A percentile compares a stretch with the other conserved stretches of the same genome.
Evolutionary conservation across 2,888 invertebrate species (phyloP).

Genomic region (Sericinus montela): DNA sequence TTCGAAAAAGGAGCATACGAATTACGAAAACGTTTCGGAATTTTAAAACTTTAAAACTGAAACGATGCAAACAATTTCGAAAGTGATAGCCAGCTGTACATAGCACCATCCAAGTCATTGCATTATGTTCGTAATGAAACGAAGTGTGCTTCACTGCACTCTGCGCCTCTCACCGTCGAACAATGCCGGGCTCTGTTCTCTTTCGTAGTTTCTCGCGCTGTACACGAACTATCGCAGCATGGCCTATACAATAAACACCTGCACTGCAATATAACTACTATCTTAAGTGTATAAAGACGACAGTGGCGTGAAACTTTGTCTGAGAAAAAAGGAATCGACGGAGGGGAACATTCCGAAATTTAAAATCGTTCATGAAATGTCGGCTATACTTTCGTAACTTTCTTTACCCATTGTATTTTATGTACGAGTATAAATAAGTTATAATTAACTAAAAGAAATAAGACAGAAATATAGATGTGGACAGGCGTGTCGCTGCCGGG

Average conservation of each 20-base stretch:
- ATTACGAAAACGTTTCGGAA: too few relatives aligned
- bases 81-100: slow-evolving; percentile 26
- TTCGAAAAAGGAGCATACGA: too few relatives aligned
- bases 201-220: slow-evolving; percentile 28
- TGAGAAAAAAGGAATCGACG: neutral
- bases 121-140: slow-evolving; percentile 51
- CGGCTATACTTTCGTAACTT: slow-evolving; percentile 41
- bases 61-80: neutral
- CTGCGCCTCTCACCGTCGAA: slow-evolving; percentile 33
- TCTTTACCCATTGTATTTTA: slow-evolving; percentile 34
- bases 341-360: slow-evolving; percentile 21
- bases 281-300: neutral
- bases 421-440: slow-evolving; percentile 9
- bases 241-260: slow-evolving; percentile 22
- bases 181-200: slow-evolving; percentile 36
- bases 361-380: slow-evolving; percentile 24
- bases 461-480: too few relatives aligned
- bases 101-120: slow-evolving; percentile 32
- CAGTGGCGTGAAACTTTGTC: slow-evolving; percentile 1
- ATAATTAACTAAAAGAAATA: too few relatives aligned
- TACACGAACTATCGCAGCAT: slow-evolving; percentile 18
- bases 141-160: slow-evolving; percentile 50
- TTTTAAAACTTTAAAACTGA: too few relatives aligned
- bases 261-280: slow-evolving; percentile 2
- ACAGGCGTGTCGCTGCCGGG: too few relatives aligned